Conservation (phyloP, 2,888 invertebrate species). For the Phengaris arion region DNA sequence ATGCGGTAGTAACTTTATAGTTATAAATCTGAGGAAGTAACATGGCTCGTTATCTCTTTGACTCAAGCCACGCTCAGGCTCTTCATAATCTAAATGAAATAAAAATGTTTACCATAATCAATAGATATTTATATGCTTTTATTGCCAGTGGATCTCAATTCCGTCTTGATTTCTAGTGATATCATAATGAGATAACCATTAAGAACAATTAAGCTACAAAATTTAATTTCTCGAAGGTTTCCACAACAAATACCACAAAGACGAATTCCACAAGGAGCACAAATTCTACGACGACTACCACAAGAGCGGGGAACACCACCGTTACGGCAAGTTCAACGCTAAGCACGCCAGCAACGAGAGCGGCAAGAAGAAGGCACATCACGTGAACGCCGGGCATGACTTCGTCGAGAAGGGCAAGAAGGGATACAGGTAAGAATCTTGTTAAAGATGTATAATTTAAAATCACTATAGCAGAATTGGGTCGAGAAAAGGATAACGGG, state of each 20-base stretch:
- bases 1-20: too few species aligned
- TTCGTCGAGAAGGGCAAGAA: conserved; percentile 82
- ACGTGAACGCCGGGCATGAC: conserved; percentile 81
- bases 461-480: neutral
- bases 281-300: conserved; percentile 88
- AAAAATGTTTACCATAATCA: too few species aligned
- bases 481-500: conserved; percentile 83
- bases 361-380: conserved; percentile 83
- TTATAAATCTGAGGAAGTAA: too few species aligned
- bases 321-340: conserved; percentile 83
- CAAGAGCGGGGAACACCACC: conserved; percentile 84
- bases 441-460: neutral
- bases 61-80: too few species aligned
- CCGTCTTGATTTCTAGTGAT: too few species aligned
- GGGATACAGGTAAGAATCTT: conserved; percentile 68
- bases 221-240: conserved; percentile 68
- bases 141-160: too few species aligned
- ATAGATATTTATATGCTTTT: too few species aligned
- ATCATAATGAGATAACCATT: too few species aligned
- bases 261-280: conserved; percentile 88
- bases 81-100: too few species aligned
- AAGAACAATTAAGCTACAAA: conserved; percentile 1
- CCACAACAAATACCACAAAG: conserved; percentile 88
- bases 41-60: too few species aligned
- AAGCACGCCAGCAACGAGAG: conserved; percentile 82